Evolutionary conservation across 92 coral and sea anemone genomes (phyloP).

Genomic region (Porites divaricata): DNA sequence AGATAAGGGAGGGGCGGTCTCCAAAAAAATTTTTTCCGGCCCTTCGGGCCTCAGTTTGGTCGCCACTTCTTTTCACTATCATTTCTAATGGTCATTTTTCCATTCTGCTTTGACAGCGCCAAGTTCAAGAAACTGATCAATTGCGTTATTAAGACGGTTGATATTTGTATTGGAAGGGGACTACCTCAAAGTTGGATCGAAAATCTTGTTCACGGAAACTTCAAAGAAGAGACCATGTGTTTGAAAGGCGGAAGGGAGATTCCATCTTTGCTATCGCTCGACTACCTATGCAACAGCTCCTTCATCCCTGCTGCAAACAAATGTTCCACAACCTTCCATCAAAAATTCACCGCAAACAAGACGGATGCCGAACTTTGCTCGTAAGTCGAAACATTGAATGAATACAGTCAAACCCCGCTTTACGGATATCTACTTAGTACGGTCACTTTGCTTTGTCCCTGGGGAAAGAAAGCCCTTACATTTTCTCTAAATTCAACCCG

Average conservation of each 20-base stretch:
- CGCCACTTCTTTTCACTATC: no score
- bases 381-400: neutral
- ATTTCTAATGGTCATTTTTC: no score
- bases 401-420: neutral
- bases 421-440: neutral
- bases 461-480: no score
- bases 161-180: neutral
- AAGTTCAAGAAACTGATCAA: neutral
- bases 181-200: neutral
- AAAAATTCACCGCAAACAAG: slow-evolving; percentile 2
- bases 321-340: neutral
- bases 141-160: neutral
- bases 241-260: neutral
- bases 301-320: neutral
- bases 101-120: neutral
- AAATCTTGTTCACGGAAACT: neutral
- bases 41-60: no score
- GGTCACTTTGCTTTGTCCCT: neutral
- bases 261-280: neutral
- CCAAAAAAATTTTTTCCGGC: no score
- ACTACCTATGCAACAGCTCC: neutral
- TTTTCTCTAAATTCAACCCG: no score
- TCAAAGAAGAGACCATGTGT: neutral
- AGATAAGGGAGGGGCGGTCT: no score
- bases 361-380: slow-evolving; percentile 2